Conservation (phyloP, 2,797 vertebrate genomes). For the Pseudochirops corinnae region DNA sequence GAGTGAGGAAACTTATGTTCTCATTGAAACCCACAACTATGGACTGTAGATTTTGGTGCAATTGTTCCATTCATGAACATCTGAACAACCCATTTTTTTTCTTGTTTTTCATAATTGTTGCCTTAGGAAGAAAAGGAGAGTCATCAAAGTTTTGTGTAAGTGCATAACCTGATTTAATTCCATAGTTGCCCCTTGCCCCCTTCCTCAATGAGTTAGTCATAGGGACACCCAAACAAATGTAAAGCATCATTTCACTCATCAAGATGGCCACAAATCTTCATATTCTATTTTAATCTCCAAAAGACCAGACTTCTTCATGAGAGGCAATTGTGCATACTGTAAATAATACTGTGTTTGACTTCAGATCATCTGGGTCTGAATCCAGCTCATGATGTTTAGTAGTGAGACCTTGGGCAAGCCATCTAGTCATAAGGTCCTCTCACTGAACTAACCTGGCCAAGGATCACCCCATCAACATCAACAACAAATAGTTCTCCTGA, state of each 20-base stretch:
- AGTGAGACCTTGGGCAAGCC: not conserved
- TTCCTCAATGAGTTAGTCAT: not conserved
- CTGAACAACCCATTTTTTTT: not conserved
- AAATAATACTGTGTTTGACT: not conserved
- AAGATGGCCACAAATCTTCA: not conserved
- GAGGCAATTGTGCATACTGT: not conserved
- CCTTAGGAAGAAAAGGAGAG: not conserved
- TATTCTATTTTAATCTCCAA: not conserved
- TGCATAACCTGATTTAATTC: not conserved
- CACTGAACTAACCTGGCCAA: not conserved
- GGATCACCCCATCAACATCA: not conserved
- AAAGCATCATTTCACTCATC: not conserved
- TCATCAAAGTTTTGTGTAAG: not conserved
- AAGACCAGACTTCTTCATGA: not conserved
- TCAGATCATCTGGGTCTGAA: not conserved
- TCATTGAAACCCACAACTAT: not conserved
- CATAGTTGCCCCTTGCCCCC: not conserved
- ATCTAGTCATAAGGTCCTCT: not conserved
- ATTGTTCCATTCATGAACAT: not conserved
- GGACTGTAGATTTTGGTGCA: not conserved
- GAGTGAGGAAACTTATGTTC: not conserved
- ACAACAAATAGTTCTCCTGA: not conserved
- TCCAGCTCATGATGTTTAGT: not conserved
- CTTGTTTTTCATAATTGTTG: not conserved
- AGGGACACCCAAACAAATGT: not conserved